Evolutionary conservation across 2,888 invertebrate species (phyloP).

Genomic region (Heliconius cydno): DNA sequence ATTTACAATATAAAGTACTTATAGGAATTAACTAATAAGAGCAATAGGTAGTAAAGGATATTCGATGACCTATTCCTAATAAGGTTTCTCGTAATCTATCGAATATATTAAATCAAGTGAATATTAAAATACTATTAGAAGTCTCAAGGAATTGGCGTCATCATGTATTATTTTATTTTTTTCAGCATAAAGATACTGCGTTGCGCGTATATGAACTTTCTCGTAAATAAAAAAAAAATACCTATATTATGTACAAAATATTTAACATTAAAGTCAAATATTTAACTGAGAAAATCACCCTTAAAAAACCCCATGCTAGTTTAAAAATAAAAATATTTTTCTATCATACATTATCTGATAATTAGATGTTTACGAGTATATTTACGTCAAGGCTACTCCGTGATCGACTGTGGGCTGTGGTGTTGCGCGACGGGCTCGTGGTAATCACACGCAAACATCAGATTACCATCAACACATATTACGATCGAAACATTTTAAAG

Average conservation of each 20-base stretch:
- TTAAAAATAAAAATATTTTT: too few relatives aligned
- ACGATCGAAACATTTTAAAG: slow-evolving; percentile 12
- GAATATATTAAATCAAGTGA: not conserved
- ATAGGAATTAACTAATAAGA: not conserved
- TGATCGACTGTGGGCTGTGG: not conserved
- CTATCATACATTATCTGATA: not conserved
- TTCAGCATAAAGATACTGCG: not conserved
- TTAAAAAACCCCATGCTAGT: too few relatives aligned
- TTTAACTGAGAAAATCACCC: too few relatives aligned
- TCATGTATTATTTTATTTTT: not conserved
- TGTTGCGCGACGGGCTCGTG: not conserved
- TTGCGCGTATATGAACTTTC: not conserved
- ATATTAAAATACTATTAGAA: not conserved
- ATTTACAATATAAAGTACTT: not conserved
- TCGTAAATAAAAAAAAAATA: not conserved
- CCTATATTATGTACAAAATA: too few relatives aligned
- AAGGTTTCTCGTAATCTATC: not conserved
- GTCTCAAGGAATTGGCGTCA: not conserved
- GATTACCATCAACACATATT: slow-evolving; percentile 11
- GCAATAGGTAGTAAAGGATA: not conserved
- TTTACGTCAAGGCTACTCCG: not conserved
- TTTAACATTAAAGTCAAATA: too few relatives aligned
- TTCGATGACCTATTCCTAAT: not conserved
- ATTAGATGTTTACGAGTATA: not conserved
- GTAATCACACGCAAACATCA: slow-evolving; percentile 31